These are phyloP conservation scores for Megaleporinus macrocephalus DNA, from an alignment of 2,113 vertebrate genomes.

Conservation along the genomic window DNA sequence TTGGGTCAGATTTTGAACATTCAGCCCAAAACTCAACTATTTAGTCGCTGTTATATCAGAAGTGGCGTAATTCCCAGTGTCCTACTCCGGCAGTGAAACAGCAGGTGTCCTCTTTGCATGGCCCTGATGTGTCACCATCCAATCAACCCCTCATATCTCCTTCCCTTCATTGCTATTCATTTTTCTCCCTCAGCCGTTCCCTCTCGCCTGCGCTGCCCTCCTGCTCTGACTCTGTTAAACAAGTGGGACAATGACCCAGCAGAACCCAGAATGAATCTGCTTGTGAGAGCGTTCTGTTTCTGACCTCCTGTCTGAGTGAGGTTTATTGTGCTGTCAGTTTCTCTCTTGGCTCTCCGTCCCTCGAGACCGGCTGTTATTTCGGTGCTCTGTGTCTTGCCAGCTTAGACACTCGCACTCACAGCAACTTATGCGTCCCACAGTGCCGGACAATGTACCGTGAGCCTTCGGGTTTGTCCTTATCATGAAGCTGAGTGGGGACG, in stretches of 20 bases:
- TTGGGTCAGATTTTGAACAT: neutral
- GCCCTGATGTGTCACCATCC: constrained; percentile 11
- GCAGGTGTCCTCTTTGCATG: constrained; percentile 13
- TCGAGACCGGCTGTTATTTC: neutral
- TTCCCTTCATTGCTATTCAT: neutral
- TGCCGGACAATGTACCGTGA: too few species aligned
- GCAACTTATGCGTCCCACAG: neutral
- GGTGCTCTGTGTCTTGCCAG: neutral
- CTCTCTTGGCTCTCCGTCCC: neutral
- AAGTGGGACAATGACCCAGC: constrained; percentile 10
- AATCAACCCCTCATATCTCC: neutral
- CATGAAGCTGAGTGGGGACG: too few species aligned
- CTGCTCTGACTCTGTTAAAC: constrained; percentile 11
- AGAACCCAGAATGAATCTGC: neutral
- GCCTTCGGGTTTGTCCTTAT: too few species aligned
- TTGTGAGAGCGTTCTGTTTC: neutral
- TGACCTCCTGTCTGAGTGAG: neutral
- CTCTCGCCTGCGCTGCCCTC: neutral
- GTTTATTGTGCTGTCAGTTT: constrained; percentile 6
- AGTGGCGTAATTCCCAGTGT: neutral
- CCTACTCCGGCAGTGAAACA: neutral
- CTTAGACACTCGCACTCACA: neutral
- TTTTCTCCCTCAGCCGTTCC: neutral
- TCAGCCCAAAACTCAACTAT: neutral
- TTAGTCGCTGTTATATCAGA: neutral